Evolutionary conservation across 2,113 vertebrate species (phyloP).

Genomic region (Sciurus niger): DNA sequence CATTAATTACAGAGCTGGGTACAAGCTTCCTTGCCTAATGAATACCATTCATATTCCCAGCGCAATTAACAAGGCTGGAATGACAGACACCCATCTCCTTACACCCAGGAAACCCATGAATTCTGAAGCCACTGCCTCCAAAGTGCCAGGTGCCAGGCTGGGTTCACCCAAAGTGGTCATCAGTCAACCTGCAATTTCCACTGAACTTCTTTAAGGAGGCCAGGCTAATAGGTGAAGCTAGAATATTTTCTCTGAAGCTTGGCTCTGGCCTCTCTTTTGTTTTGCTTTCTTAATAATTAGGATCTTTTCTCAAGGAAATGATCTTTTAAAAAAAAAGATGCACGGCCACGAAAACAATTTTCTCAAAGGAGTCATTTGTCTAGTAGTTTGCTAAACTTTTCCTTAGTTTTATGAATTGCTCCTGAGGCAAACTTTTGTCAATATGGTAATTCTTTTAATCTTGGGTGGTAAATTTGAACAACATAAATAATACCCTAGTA

Average conservation of each 20-base stretch:
- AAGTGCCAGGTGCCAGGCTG: neutral
- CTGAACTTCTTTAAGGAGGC: neutral
- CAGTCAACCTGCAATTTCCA: neutral
- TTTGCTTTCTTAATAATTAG: constrained; percentile 25
- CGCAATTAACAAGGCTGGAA: constrained; percentile 13
- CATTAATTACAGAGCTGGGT: neutral
- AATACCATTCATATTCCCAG: constrained; percentile 33
- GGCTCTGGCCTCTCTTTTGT: neutral
- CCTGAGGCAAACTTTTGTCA: neutral
- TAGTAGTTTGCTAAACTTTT: neutral
- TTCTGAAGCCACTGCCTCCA: neutral
- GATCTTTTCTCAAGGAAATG: constrained; percentile 54
- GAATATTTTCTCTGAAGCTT: neutral
- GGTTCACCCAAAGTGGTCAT: neutral
- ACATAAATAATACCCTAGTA: neutral
- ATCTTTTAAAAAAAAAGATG: neutral
- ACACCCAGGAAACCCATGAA: neutral
- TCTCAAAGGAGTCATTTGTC: neutral
- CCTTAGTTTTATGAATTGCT: neutral
- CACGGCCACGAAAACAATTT: neutral
- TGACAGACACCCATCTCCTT: neutral
- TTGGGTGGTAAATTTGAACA: neutral
- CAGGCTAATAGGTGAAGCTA: neutral
- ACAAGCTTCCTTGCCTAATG: neutral
- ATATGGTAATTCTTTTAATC: neutral